Evolutionary conservation across 2,888 invertebrate genomes (phyloP), one percentile per base, ranked within the genome.

Genomic region (Caenorhabditis zanzibari): DNA sequence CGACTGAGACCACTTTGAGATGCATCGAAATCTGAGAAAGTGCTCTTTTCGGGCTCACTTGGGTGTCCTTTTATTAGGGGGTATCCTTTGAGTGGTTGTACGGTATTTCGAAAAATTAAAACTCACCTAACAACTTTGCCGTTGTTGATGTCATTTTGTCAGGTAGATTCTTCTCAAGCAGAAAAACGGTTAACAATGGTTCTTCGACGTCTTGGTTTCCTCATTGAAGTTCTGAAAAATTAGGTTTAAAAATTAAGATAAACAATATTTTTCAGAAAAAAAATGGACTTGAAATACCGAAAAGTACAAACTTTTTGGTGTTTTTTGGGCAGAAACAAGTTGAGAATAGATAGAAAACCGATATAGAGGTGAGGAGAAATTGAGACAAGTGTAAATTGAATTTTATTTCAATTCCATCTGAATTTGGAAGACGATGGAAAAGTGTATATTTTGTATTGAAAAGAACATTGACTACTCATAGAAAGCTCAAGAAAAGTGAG

Each of bases 101-200:
- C n/a, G n/a, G n/a, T n/a, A n/a, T n/a, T n/a, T n/a, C n/a, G n/a
- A n/a, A n/a, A n/a, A n/a, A n/a, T n/a, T n/a, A 59, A 47, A 14
- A 64, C 74, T 61, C 22, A 81, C 81, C 81, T 54, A 81, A 69
- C 24, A 81, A 69, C 28, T 74, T 81, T 0, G 81, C 81, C 5
- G 81, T 81, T n/a, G 81, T 81, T 35, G 81, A 68, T 3, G 74
- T 69, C 81, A 81, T 81, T 12, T 22, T 52, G 47, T 22, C 26
- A 7, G 1, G 35, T 10, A 35, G 66, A 52, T 49, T 10, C 32
- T 6, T 61, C 59, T 54, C 32, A 59, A 44, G 28, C 58, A 28
- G 58, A 16, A 10, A 35, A 38, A 14, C 14, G 9, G 35, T 54
- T 28, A 54, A 74, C 74, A 24, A 64, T 64, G 54, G 32, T 54